These are phyloP conservation scores for Turritopsis rubra DNA, from an alignment of 30 jellyfish, hydroid and myxozoan genomes.

Conservation along the genomic window DNA sequence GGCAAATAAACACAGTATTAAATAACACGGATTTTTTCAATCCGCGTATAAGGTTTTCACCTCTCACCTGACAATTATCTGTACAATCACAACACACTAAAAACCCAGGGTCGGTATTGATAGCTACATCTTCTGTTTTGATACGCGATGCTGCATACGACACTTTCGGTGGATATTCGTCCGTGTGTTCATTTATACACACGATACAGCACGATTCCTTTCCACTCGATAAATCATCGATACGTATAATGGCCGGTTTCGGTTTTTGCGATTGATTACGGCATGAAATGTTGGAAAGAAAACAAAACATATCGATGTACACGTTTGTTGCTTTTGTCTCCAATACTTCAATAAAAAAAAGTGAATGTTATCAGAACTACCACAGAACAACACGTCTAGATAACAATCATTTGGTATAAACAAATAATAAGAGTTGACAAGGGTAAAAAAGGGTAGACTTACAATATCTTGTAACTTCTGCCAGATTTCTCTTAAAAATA, in stretches of 20 bases:
- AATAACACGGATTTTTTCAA: no score
- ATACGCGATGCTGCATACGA: slow-evolving; percentile 45
- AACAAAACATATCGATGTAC: slow-evolving; percentile 72
- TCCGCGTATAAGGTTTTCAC: no score
- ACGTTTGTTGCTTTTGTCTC: slow-evolving; percentile 57
- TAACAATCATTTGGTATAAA: no score
- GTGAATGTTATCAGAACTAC: no score
- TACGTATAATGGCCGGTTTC: slow-evolving; percentile 38
- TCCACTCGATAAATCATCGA: slow-evolving; percentile 68
- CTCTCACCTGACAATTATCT: slow-evolving; percentile 72
- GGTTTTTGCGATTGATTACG: slow-evolving; percentile 47
- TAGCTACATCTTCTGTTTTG: slow-evolving; percentile 45
- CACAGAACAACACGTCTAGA: no score
- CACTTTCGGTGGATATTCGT: slow-evolving; percentile 65
- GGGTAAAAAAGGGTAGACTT: slow-evolving; percentile 43
- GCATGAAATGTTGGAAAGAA: slow-evolving; percentile 72
- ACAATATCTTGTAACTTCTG: slow-evolving; percentile 66
- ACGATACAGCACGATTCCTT: slow-evolving; percentile 46
- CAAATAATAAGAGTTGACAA: no score
- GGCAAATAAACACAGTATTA: no score
- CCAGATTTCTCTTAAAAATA: slow-evolving; percentile 51
- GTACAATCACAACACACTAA: slow-evolving; percentile 70
- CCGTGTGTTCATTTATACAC: slow-evolving; percentile 66
- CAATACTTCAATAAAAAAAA: no score
- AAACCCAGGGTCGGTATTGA: slow-evolving; percentile 79